These are phyloP conservation scores for Rhinella marina DNA, from an alignment of 2,797 vertebrate genomes.

Conservation along the genomic window DNA sequence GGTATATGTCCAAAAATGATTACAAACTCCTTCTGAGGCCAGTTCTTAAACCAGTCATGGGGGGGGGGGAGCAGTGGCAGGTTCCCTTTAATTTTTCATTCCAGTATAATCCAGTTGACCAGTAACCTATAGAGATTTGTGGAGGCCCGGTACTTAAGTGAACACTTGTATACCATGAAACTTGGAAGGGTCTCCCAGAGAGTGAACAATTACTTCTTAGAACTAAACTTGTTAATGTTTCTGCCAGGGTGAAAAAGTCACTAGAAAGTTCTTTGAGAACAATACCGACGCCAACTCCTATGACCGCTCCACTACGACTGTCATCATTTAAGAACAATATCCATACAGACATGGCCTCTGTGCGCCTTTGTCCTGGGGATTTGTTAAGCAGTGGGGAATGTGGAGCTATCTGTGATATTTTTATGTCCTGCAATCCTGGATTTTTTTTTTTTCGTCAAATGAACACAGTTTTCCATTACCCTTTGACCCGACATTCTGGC, in stretches of 20 bases:
- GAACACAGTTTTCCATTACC: constrained; percentile 62
- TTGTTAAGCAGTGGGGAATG: constrained; percentile 62
- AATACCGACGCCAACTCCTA: constrained; percentile 61
- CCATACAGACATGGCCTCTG: constrained; percentile 50
- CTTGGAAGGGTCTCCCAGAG: constrained; percentile 1
- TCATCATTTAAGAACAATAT: constrained; percentile 61
- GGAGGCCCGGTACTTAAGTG: neutral
- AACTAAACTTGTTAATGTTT: constrained; percentile 51
- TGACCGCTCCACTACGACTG: constrained; percentile 51
- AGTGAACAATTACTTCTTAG: constrained; percentile 54
- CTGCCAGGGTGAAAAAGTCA: constrained; percentile 59
- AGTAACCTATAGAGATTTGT: constrained; percentile 18
- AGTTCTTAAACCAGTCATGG: too few species aligned
- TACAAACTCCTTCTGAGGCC: too few species aligned
- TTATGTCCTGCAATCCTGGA: constrained; percentile 57
- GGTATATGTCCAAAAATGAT: too few species aligned
- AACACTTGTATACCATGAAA: constrained; percentile 39
- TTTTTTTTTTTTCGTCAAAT: constrained; percentile 54
- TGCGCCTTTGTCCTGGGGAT: constrained; percentile 56
- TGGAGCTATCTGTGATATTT: constrained; percentile 58
- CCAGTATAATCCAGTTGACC: neutral
- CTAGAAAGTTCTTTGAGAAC: constrained; percentile 53
- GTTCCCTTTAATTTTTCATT: neutral
- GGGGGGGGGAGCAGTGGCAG: neutral
- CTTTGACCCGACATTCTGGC: constrained; percentile 57